Evolutionary conservation across 2,797 vertebrate species (phyloP).

Genomic region (Gymnocypris eckloni): DNA sequence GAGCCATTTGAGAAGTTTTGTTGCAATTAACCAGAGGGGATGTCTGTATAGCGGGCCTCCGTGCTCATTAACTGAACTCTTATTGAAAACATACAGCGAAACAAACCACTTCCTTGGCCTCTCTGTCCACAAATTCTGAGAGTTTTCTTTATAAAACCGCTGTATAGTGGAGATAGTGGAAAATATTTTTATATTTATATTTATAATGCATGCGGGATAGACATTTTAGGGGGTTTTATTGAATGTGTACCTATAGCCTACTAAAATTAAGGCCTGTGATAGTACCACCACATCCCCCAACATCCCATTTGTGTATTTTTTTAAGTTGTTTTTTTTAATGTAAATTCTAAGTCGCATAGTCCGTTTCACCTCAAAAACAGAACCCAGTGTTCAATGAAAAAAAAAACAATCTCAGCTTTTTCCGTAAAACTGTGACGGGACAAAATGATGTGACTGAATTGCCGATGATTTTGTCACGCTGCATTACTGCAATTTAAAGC

Average conservation of each 20-base stretch:
- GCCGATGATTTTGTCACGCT: conserved; percentile 65
- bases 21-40: conserved; percentile 64
- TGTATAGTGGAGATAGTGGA: background rate
- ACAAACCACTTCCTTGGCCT: conserved; percentile 44
- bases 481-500: conserved; percentile 66
- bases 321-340: background rate
- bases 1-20: conserved; percentile 57
- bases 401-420: background rate
- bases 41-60: conserved; percentile 46
- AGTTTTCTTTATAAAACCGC: conserved; percentile 7
- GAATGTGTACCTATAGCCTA: background rate
- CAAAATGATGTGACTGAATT: conserved; percentile 56
- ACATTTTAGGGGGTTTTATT: background rate
- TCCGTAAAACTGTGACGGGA: conserved; percentile 4
- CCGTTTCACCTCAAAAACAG: background rate
- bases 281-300: background rate
- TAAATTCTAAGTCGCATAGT: background rate
- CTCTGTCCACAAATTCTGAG: background rate
- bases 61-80: conserved; percentile 53
- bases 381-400: background rate
- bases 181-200: background rate
- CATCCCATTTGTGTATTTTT: no score
- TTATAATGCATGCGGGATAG: background rate
- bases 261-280: background rate
- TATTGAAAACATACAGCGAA: conserved; percentile 62